Percentiles rank a stretch among this genome's conserved stretches.
Conservation (phyloP, 2,113 vertebrate species). For the Eclectus roratus region DNA sequence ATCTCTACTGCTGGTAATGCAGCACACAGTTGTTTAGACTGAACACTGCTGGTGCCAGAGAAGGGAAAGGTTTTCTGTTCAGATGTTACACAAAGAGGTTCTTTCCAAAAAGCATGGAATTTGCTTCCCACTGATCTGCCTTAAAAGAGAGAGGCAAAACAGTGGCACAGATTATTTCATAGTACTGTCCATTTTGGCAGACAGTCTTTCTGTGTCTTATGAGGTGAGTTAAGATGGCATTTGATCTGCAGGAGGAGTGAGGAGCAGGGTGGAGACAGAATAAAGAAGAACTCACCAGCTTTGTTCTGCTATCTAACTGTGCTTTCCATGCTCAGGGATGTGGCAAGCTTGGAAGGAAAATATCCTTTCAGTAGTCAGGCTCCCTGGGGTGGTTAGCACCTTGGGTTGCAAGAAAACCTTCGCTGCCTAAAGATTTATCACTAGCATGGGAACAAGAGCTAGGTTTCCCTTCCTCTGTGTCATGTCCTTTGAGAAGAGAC, state of each 20-base stretch:
- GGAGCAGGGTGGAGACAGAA: background rate
- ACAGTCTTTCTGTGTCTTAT: background rate
- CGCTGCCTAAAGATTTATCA: background rate
- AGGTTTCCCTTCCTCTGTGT: background rate
- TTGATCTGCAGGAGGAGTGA: background rate
- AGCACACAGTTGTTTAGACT: background rate
- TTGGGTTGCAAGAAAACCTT: background rate
- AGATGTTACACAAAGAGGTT: background rate
- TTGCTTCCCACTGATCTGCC: background rate
- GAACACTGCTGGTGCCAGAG: background rate
- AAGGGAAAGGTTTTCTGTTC: background rate
- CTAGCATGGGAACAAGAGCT: background rate
- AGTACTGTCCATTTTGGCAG: background rate
- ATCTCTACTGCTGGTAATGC: background rate
- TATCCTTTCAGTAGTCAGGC: constrained; percentile 49
- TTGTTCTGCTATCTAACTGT: constrained; percentile 61
- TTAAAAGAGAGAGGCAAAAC: background rate
- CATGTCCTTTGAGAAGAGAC: background rate
- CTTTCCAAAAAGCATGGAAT: background rate
- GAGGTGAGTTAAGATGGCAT: background rate
- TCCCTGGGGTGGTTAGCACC: background rate
- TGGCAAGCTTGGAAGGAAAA: constrained; percentile 38
- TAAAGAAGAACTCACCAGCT: constrained; percentile 2
- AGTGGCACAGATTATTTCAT: background rate
- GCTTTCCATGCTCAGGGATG: background rate